A percentile compares a stretch with the other conserved stretches of the same genome.
These are phyloP conservation scores for Naja naja DNA, from an alignment of 2,113 vertebrate genomes.

Conservation along the genomic window DNA sequence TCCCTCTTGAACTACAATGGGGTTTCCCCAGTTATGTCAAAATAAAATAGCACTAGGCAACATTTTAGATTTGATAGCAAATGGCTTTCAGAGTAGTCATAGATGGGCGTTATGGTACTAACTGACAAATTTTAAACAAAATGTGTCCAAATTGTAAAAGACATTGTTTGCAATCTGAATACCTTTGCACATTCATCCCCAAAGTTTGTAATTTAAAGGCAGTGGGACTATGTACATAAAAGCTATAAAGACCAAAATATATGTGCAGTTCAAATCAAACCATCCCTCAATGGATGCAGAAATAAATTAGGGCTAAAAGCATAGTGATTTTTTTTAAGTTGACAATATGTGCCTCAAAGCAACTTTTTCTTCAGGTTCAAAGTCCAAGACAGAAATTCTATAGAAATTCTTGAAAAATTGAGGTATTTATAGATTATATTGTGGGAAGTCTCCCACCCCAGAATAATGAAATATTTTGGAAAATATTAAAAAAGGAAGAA, in stretches of 20 bases:
- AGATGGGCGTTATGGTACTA: not conserved
- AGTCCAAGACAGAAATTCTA: not conserved
- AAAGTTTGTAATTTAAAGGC: not conserved
- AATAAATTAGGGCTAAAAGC: not conserved
- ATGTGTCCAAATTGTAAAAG: not conserved
- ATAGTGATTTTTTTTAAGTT: too few species aligned
- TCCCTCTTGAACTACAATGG: not conserved
- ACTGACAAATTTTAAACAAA: not conserved
- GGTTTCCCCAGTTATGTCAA: not conserved
- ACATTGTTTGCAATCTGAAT: not conserved
- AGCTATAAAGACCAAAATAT: not conserved
- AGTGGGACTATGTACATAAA: not conserved
- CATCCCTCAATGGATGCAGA: not conserved
- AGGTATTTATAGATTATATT: not conserved
- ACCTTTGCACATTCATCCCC: not conserved
- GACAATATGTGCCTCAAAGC: too few species aligned
- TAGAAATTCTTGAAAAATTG: not conserved
- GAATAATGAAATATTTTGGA: too few species aligned
- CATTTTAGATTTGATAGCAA: not conserved
- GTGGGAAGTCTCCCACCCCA: too few species aligned
- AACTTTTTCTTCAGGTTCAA: not conserved
- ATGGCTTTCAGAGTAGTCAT: too few species aligned
- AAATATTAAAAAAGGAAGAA: too few species aligned
- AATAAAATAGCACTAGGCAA: not conserved
- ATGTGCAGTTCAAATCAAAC: not conserved